Evolutionary conservation across 2,797 vertebrate genomes (phyloP), one percentile per base, ranked within the genome.

Genomic region (Cheirogaleus major): DNA sequence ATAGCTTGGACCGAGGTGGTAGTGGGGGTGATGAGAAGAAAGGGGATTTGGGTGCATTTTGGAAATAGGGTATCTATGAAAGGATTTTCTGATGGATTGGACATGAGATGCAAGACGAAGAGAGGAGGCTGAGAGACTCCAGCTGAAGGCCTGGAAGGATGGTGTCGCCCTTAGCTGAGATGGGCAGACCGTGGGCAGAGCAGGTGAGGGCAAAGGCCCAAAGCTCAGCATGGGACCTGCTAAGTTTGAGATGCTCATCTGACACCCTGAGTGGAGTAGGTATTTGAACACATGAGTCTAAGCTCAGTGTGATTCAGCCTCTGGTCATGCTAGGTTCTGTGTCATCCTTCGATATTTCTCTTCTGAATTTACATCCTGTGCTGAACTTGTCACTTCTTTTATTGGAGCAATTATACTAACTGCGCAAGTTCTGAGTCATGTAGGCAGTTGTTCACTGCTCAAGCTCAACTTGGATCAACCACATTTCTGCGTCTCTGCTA

Each of bases 381-480:
- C 65, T 55, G 65, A 75, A 89, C 86, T 76, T 83, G 45, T 91
- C 86, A 92, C 75, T 93, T 79, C 86, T 93, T 83, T 91, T 91
- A 93, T 41, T 70, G 83, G 84, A 86, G 55, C 79, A 73, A 59
- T 12, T 48, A 23, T 10, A 48, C 89, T 76, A 63, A 73, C 88
- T 38, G 13, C 8, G 1, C 30, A 41, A 75, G 75, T 73, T 93
- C 92, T 89, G 91, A 96, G 92, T 96, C 79, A 50, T 13, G 7
- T n/a, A 89, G 75, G 70, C 70, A n/a, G 55, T 43, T 90, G 84
- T 79, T 95, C n/a, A 17, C 1, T 5, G 67, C 38, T 87, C 65
- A 23, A 32, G 70, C 67, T 88, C 27, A 14, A 38, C 67, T 55
- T 48, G 61, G 20, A 69, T 61, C 43, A 32, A 23, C 63, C 5